These are phyloP conservation scores for Dromococcyx pavoninus DNA, from an alignment of 2,797 vertebrate species.

Conservation along the genomic window DNA sequence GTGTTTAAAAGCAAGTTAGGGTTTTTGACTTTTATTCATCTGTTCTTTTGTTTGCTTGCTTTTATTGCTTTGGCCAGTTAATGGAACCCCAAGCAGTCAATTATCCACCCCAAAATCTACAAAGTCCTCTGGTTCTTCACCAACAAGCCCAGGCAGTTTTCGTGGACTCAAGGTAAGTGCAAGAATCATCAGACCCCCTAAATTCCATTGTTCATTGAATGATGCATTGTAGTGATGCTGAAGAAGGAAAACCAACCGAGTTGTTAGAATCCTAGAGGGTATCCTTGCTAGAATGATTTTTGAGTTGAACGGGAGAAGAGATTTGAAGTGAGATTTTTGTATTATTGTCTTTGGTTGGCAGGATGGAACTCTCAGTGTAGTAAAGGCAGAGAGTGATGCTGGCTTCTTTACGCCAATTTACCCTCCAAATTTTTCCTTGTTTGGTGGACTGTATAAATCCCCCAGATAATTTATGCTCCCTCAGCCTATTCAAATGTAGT, in stretches of 20 bases:
- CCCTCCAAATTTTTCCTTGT: not conserved
- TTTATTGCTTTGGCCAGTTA: constrained; percentile 79
- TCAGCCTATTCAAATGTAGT: not conserved
- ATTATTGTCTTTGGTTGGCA: not conserved
- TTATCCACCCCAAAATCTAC: constrained; percentile 89
- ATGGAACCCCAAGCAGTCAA: constrained; percentile 88
- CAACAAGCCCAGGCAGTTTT: constrained; percentile 88
- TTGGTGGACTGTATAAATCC: not conserved
- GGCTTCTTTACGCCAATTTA: not conserved
- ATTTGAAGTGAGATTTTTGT: not conserved
- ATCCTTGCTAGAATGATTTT: not conserved
- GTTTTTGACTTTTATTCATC: not conserved
- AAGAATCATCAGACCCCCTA: not conserved
- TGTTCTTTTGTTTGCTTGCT: constrained; percentile 7
- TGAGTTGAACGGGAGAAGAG: not conserved
- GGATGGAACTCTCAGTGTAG: not conserved
- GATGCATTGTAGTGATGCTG: not conserved
- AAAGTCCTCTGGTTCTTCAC: constrained; percentile 94
- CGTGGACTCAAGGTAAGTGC: constrained; percentile 86
- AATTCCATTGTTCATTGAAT: not conserved
- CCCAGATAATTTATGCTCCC: not conserved
- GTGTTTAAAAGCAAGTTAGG: not conserved
- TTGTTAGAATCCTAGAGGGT: not conserved
- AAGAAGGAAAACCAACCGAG: not conserved
- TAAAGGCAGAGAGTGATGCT: not conserved